Percentiles rank a stretch among this genome's conserved stretches.
These are phyloP conservation scores for Diploscapter pachys DNA, from an alignment of 1,140 invertebrate genomes.

Conservation along the genomic window DNA sequence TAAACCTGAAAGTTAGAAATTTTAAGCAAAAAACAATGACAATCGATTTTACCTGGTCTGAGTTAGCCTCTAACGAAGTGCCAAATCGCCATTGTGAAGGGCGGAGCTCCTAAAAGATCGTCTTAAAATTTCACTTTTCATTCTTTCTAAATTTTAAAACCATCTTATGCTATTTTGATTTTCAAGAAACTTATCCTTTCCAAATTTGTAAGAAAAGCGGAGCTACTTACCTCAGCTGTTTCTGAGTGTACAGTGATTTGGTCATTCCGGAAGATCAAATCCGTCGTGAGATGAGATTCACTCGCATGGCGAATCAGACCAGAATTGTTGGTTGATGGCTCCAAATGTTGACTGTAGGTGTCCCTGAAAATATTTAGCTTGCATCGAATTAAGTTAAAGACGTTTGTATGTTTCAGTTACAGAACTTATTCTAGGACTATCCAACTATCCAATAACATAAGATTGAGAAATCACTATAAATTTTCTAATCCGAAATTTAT, in stretches of 20 bases:
- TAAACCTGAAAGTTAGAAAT: background rate
- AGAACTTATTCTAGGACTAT: background rate
- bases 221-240: slow-evolving; percentile 13
- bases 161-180: no score
- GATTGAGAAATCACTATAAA: background rate
- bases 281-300: slow-evolving; percentile 6
- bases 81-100: slow-evolving; percentile 6
- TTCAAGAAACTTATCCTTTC: background rate
- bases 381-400: no score
- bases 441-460: background rate
- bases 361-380: no score
- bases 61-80: background rate
- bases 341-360: no score
- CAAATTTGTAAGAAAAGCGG: background rate
- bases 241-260: background rate
- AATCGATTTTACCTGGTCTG: background rate
- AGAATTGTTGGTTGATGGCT: no score
- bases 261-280: slow-evolving; percentile 12
- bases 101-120: background rate
- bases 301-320: background rate
- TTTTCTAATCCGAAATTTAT: no score
- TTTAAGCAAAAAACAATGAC: slow-evolving; percentile 9
- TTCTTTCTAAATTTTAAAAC: no score
- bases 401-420: no score
- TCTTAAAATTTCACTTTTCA: background rate